Evolutionary conservation across 2,888 invertebrate species (phyloP).

Genomic region (Morpho helenor): DNA sequence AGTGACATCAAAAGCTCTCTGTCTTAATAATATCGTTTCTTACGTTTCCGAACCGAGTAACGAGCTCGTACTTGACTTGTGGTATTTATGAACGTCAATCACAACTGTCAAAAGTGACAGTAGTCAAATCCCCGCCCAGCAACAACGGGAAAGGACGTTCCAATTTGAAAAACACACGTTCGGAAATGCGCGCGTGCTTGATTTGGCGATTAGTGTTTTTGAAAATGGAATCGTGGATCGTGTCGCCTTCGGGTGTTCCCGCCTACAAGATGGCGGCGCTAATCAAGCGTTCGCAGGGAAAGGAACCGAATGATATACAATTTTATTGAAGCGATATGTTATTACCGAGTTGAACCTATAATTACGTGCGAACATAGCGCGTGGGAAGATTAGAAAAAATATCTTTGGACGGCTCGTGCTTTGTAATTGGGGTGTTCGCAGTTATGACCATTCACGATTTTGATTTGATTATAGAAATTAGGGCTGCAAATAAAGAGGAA

Average conservation of each 20-base stretch:
- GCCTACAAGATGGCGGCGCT: conserved; percentile 78
- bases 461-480: conserved; percentile 50
- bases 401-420: conserved; percentile 67
- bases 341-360: conserved; percentile 73
- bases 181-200: conserved; percentile 69
- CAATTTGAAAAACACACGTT: conserved; percentile 77
- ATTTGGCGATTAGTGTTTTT: conserved; percentile 76
- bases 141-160: conserved; percentile 68
- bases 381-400: conserved; percentile 78
- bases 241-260: conserved; percentile 73
- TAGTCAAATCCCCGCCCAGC: conserved; percentile 71
- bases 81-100: conserved; percentile 76
- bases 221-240: conserved; percentile 75
- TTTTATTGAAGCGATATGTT: conserved; percentile 77
- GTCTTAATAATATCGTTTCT: conserved; percentile 59
- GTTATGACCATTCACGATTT: conserved; percentile 56
- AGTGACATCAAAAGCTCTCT: conserved; percentile 52
- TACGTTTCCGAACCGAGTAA: conserved; percentile 52
- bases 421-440: conserved; percentile 56
- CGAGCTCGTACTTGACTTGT: conserved; percentile 67
- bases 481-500: conserved; percentile 32
- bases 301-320: conserved; percentile 74
- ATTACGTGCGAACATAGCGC: conserved; percentile 69
- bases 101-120: conserved; percentile 74
- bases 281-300: conserved; percentile 74